Base-by-base conservation (phyloP, 2,113 vertebrate genomes). In the Rhynchopsitta pachyrhyncha region DNA sequence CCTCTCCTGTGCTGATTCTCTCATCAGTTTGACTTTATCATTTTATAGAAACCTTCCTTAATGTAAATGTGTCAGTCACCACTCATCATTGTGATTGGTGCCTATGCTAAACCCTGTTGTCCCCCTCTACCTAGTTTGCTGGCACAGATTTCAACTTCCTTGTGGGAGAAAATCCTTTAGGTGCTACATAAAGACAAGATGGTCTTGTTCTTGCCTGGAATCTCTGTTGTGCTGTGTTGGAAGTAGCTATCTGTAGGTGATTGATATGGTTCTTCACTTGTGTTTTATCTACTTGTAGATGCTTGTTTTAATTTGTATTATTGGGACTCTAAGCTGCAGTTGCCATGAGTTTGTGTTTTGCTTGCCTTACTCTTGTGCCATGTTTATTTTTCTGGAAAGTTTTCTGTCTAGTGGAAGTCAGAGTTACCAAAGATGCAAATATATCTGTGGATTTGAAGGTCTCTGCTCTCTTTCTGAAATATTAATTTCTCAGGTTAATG, bases 201-300 rank as follows among this genome's bases (percentile, higher is more conserved):
- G 2, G 35, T 35, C 24, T 5, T 82, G 31, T n/a, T 59, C 15
- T 53, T 37, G 9, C 2, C 1, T 3, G 3, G 13, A 17, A 11
- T 55, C 35, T 63, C 27, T 37, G 24, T 24, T 24, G 13, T 50
- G 35, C 29, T 47, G 3, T 31, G 28, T 8, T 13, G 46, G 59
- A 52, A 42, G 19, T 10, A 47, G 14, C 15, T 68, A 87, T 64
- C 64, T 77, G 27, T 39, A 11, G 69, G 24, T 22, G 23, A 35
- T 47, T 29, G 4, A 42, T 9, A 3, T 35, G 20, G 37, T 39
- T 53, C 17, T 50, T 80, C 17, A 25, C 39, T 67, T 80, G 31
- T n/a, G 31, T 53, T 74, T 79, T 44, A 37, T 55, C 27, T 71
- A 9, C 44, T 44, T 70, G 22, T 41, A 66, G 23, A 5, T 46